Evolutionary conservation across 1,140 invertebrate genomes (phyloP), one percentile per base, ranked within the genome.

Genomic region (Apis mellifera): DNA sequence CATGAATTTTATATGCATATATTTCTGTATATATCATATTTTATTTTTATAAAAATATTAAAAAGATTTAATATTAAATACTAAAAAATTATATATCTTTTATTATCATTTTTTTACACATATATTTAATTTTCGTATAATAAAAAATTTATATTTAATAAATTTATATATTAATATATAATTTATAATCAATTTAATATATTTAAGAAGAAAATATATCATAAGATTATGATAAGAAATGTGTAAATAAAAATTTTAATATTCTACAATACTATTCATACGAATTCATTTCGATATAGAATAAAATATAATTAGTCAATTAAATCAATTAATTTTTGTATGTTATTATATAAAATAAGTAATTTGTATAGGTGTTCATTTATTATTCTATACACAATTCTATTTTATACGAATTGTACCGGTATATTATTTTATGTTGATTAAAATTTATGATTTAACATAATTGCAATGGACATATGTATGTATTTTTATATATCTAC

Each of bases 401-500:
- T 32, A 32, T 32, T 32, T 3, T 32, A 32, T 3, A 32, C 48
- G 59, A 66, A 55, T 55, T 59, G 21, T 54, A 57, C 8, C 26
- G 26, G 12, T 21, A 21, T 32, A 65, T 42, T 42, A 42, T 52
- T 65, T 65, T 19, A 65, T 76, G 54, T 65, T 66, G 62, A 77
- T 66, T 50, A 66, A 66, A 66, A 77, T 77, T 55, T 77, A 23
- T 55, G 19, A 77, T 66, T 62, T 42, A 66, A 66, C 62, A 19
- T 19, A 21, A n/a, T 52, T 76, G 1, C 12, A 76, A 52, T 23
- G 15, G 26, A 26, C 0, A 66, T 32, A 32, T 48, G 4, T 12
- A 66, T n/a, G 12, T 62, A 62, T 5, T 5, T 12, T 32, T 32
- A 64, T 2, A 64, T 9, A 54, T 21, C n/a, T 9, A n/a, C 9